Conservation (phyloP, 2,888 invertebrate species). For the Sussaba pulchella region DNA sequence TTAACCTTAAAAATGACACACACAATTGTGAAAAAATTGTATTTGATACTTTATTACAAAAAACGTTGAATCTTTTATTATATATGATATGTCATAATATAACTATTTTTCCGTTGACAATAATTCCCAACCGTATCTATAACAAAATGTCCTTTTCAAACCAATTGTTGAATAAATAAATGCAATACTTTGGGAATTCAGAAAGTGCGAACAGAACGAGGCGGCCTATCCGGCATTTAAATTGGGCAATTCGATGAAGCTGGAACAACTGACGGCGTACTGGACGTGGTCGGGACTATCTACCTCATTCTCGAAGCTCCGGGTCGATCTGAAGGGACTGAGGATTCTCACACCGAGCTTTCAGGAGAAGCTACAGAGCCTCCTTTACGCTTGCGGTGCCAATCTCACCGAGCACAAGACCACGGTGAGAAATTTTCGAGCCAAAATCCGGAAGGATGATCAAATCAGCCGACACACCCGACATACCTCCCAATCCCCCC, state of each 20-base stretch:
- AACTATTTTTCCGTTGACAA: too few relatives aligned
- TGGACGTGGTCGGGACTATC: constrained; percentile 87
- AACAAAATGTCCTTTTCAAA: background rate
- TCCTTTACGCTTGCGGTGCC: constrained; percentile 86
- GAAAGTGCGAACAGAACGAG: constrained; percentile 90
- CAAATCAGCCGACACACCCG: constrained; percentile 1
- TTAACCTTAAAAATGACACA: background rate
- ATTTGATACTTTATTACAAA: too few relatives aligned
- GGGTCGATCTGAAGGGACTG: constrained; percentile 86
- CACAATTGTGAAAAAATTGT: too few relatives aligned
- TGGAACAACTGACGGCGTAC: constrained; percentile 88
- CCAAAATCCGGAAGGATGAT: constrained; percentile 4
- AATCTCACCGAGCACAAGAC: constrained; percentile 88
- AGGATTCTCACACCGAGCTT: constrained; percentile 87
- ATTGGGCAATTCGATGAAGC: constrained; percentile 89
- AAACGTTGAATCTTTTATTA: too few relatives aligned
- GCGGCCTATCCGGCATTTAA: constrained; percentile 91
- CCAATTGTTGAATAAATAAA: background rate
- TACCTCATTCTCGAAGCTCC: constrained; percentile 83
- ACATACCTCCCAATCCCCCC: too few relatives aligned
- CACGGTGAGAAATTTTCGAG: constrained; percentile 74
- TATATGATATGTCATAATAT: too few relatives aligned
- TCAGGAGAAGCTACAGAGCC: constrained; percentile 86
- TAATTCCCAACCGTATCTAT: too few relatives aligned
- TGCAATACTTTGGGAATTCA: too few relatives aligned